phyloP scores from a whole-genome alignment of 2,888 invertebrate species.

The Trichogramma evanescens region DNA sequence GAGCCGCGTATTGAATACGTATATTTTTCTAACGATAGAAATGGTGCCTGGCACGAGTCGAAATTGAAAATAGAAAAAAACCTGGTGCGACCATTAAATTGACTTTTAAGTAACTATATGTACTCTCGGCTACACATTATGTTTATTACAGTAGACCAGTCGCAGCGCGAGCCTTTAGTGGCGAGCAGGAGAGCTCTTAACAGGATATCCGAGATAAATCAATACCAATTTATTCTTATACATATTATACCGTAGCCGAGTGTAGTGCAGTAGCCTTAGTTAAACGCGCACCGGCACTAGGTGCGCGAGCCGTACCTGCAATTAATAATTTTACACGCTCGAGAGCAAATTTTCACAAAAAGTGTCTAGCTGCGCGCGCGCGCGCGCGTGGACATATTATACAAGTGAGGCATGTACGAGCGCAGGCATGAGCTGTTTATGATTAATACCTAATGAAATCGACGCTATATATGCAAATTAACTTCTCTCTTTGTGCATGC shows the following conservation, averaged over 20 bases:
- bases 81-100: no score
- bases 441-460: constrained; percentile 16
- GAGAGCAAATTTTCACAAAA: background rate
- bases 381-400: no score
- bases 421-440: background rate
- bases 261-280: constrained; percentile 1
- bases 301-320: background rate
- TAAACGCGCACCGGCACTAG: background rate
- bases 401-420: no score
- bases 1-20: no score
- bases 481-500: background rate
- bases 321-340: constrained; percentile 8
- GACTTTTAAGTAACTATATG: no score
- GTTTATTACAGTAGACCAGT: no score
- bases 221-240: constrained; percentile 11
- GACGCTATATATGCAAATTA: constrained; percentile 1
- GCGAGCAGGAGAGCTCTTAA: background rate
- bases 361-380: no score
- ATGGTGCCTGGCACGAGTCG: no score
- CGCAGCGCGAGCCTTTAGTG: no score
- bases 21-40: no score
- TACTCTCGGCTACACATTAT: no score
- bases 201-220: constrained; percentile 7
- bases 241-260: background rate
- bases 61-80: no score